Base-by-base conservation (phyloP, 2,888 invertebrate species). In the Chrysodeixis includens region DNA sequence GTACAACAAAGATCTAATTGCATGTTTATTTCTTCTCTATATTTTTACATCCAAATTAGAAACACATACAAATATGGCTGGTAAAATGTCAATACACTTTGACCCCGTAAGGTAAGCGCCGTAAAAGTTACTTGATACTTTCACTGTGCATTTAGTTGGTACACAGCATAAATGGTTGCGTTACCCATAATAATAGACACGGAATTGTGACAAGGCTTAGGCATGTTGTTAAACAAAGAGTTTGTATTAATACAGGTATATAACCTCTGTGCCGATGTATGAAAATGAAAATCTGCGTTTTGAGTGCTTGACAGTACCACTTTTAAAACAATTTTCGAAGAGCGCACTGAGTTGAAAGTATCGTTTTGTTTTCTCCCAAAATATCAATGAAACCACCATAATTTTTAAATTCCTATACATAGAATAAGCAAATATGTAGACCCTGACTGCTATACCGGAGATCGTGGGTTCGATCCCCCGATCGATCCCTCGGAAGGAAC, bases 21-120 rank as follows among this genome's bases (percentile, higher is more conserved):
- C 12, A 35, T 35, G 1, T 14, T 35, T 35, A 35, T 35, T 9
- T 5, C 10, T 5, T 4, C 5, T 6, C 5, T 40, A 5, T 40
- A 40, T 40, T 40, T 40, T n/a, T 40, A 40, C 40, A 5, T 40
- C n/a, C 40, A 40, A 40, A 40, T 40, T n/a, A 40, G 40, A 40
- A 40, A n/a, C 9, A 49, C 20, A 20, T 20, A 20, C 46, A 49
- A 49, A 20, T 20, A 10, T 20, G 10, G 46, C 18, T 10, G 16
- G 3, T 18, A 7, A 20, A 49, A 49, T 49, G 46, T 49, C 46
- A 20, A 49, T 49, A 49, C 10, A 49, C 46, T 49, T 49, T 49
- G 46, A 49, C 46, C 46, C 10, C 46, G 20, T 20, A 20, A 49
- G 46, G 18, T 20, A 49, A 20, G 46, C 9, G 18, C 46, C 46